Evolutionary conservation across 2,797 vertebrate species (phyloP), one percentile per base, ranked within the genome.

Genomic region (Cirrhinus mrigala): DNA sequence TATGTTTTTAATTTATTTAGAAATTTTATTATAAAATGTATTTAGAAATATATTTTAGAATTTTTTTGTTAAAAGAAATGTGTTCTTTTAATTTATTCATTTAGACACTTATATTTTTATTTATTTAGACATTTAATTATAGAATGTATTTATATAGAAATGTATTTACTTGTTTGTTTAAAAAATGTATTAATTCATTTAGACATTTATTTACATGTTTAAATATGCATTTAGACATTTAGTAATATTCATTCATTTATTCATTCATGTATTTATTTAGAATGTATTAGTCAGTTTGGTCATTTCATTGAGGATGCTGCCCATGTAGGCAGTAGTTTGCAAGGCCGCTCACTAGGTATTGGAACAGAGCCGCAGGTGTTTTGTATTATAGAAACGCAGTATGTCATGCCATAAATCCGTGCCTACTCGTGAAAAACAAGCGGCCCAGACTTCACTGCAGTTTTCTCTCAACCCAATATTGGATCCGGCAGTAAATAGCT

Each of bases 371-470:
- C 18, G 73, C 27, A 56, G 74, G 74, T 76, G 52, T 37, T 76
- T 12, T 56, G 20, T 56, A 56, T 76, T 76, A 40, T 14, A 6
- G 68, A 20, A 70, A 44, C 1, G 37, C 68, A 44, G 68, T n/a
- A 56, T n/a, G 18, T 56, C 50, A 52, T 52, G 71, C 71, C 8
- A 37, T 76, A 76, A 76, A 76, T 76, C 73, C 22, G 27, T 54
- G 27, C 5, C 9, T 29, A 7, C 27, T 29, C 73, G 22, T 75
- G 50, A 76, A 56, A 37, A 76, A 37, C 50, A 33, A 76, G 29
- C 18, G 6, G 44, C 71, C 16, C 73, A 52, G n/a, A 74, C 46
- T 74, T 50, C 50, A 14, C 16, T 54, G 73, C 73, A 29, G 27
- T 75, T 22, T 75, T 22, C 48, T 75, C 48, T 27, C n/a, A 15